Evolutionary conservation across 37 sponge, comb jelly and placozoan genomes (phyloP), one percentile per base, ranked within the genome.

Genomic region (Halisarca cf. caerulea): DNA sequence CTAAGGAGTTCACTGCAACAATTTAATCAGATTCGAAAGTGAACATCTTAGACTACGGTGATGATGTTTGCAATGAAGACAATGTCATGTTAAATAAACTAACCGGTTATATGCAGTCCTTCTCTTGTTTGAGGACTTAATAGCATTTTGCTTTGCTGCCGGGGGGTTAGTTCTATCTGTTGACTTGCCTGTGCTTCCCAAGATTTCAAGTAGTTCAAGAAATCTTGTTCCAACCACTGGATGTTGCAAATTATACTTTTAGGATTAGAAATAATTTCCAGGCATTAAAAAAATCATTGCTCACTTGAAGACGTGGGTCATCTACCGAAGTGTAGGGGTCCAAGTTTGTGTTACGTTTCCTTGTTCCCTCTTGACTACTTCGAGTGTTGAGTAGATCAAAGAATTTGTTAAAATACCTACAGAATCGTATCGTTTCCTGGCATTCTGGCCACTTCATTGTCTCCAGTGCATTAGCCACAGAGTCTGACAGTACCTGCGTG

Each of bases 191-290:
- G 24, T 18, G 7, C 27, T 35, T 87, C 87, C 87, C 87, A 87
- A 33, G 35, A 30, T 24, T 81, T 41, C 39, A 87, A 32, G 77
- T 87, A 87, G 60, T 61, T 45, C 39, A 87, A 25, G n/a, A 89
- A 89, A 0, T 80, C 89, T 17, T 81, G 53, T 47, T 82, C 24
- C 20, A 87, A 41, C 78, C 78, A 74, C 83, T 82, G 57, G 11
- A 55, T 55, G 17, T 55, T 20, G 17, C 57, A n/a, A n/a, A n/a
- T n/a, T n/a, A n/a, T n/a, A n/a, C n/a, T n/a, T n/a, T n/a, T n/a
- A n/a, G n/a, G n/a, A n/a, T n/a, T n/a, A n/a, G n/a, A n/a, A n/a
- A n/a, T n/a, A n/a, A n/a, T n/a, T n/a, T n/a, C n/a, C n/a, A n/a
- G n/a, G n/a, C n/a, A n/a, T n/a, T n/a, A n/a, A n/a, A n/a, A n/a